Percentiles rank a stretch among this genome's conserved stretches.
phyloP scores from a whole-genome alignment of 23 tunicate species.

The Halocynthia aurantium region DNA sequence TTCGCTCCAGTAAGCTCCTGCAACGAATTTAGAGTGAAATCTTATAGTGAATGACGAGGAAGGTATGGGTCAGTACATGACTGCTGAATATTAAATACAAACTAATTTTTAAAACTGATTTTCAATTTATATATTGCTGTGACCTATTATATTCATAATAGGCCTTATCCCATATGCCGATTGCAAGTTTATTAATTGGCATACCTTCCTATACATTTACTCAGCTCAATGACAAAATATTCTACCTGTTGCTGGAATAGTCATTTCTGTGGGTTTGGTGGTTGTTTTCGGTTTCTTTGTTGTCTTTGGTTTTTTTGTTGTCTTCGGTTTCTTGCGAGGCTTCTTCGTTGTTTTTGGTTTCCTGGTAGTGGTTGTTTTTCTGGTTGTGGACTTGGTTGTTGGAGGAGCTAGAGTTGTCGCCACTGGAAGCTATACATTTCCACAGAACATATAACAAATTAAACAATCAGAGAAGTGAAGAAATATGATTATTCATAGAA shows the following conservation, averaged over 20 bases:
- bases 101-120: no score
- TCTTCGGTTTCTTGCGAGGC: not conserved
- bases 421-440: not conserved
- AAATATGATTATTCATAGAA: no score
- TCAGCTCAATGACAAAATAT: not conserved
- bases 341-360: slow-evolving; percentile 19
- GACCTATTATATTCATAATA: no score
- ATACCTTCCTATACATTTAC: not conserved
- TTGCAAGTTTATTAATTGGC: no score
- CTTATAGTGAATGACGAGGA: no score
- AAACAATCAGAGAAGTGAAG: no score
- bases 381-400: not conserved
- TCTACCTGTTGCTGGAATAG: not conserved
- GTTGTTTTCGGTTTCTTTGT: slow-evolving; percentile 15
- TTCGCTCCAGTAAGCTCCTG: slow-evolving; percentile 21
- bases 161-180: no score
- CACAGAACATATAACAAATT: not conserved
- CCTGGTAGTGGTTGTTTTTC: not conserved
- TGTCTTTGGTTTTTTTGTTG: slow-evolving; percentile 25
- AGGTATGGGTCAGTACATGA: no score
- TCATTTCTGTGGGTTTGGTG: slow-evolving; percentile 1
- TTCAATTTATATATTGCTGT: no score
- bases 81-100: no score
- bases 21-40: no score
- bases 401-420: not conserved